Evolutionary conservation across 2,797 vertebrate genomes (phyloP).

Genomic region (Rhinella marina): DNA sequence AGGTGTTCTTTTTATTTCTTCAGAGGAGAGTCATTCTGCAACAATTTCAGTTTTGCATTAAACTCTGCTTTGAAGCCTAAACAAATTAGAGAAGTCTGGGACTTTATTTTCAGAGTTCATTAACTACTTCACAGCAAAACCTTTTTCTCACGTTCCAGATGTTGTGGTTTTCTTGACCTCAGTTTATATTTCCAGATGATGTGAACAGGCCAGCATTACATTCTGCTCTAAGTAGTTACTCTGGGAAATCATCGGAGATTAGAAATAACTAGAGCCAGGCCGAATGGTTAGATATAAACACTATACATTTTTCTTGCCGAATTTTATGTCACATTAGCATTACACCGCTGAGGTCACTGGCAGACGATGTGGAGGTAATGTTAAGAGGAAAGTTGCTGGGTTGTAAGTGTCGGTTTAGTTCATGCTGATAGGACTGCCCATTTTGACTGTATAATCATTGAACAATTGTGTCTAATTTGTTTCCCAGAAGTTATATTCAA

Average conservation of each 20-base stretch:
- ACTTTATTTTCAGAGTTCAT: conserved; percentile 88
- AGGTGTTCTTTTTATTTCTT: conserved; percentile 68
- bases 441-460: background rate
- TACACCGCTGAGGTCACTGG: conserved; percentile 48
- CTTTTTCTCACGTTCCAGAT: conserved; percentile 82
- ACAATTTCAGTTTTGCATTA: conserved; percentile 71
- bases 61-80: conserved; percentile 81
- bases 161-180: conserved; percentile 80
- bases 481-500: background rate
- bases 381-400: conserved; percentile 36
- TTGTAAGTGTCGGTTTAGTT: conserved; percentile 39
- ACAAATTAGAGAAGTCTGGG: conserved; percentile 87
- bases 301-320: conserved; percentile 58
- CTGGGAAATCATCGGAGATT: conserved; percentile 45
- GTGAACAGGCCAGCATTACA: conserved; percentile 66
- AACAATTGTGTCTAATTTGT: conserved; percentile 5
- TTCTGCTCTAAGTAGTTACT: conserved; percentile 52
- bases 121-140: conserved; percentile 80
- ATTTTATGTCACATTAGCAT: conserved; percentile 61
- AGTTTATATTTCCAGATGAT: conserved; percentile 75
- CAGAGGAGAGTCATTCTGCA: conserved; percentile 67
- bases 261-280: conserved; percentile 39
- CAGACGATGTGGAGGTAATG: conserved; percentile 34
- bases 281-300: conserved; percentile 47
- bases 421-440: conserved; percentile 22